Conservation (phyloP, 2,888 invertebrate species). For the Orthosia incerta region DNA sequence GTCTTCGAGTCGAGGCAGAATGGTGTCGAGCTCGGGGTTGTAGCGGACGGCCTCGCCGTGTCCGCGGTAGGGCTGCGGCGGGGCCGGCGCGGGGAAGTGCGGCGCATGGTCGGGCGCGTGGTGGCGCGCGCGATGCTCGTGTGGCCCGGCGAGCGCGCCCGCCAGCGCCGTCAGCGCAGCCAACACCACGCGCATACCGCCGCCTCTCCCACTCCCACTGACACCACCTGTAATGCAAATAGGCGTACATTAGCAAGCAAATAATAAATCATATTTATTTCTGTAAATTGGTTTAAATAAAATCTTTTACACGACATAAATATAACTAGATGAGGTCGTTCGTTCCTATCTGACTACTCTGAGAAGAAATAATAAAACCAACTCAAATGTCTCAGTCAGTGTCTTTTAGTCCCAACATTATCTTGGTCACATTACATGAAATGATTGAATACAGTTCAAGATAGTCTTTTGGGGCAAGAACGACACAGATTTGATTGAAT, state of each 20-base stretch:
- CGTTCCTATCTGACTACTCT: background rate
- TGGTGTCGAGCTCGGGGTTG: slow-evolving; percentile 90
- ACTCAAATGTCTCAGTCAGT: too few species aligned
- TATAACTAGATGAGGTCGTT: too few species aligned
- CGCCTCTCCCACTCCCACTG: slow-evolving; percentile 83
- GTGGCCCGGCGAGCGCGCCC: slow-evolving; percentile 86
- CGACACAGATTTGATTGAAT: too few species aligned
- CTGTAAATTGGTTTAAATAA: too few species aligned
- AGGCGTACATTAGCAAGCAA: background rate
- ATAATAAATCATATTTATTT: too few species aligned
- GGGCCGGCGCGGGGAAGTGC: slow-evolving; percentile 83
- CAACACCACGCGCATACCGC: slow-evolving; percentile 89
- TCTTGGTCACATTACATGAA: too few species aligned
- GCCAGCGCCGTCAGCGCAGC: slow-evolving; percentile 88
- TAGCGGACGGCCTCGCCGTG: slow-evolving; percentile 91
- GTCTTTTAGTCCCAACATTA: too few species aligned
- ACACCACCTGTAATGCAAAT: slow-evolving; percentile 83
- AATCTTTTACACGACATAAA: too few species aligned
- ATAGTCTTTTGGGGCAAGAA: too few species aligned
- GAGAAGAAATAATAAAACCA: too few species aligned
- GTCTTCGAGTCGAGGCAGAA: slow-evolving; percentile 85
- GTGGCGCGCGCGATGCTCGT: slow-evolving; percentile 89
- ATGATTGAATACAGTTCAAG: too few species aligned
- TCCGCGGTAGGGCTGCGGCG: slow-evolving; percentile 88
- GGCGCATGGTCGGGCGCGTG: slow-evolving; percentile 86